phyloP scores from a whole-genome alignment of 1,140 invertebrate species.

The Fragariocoptes setiger region DNA sequence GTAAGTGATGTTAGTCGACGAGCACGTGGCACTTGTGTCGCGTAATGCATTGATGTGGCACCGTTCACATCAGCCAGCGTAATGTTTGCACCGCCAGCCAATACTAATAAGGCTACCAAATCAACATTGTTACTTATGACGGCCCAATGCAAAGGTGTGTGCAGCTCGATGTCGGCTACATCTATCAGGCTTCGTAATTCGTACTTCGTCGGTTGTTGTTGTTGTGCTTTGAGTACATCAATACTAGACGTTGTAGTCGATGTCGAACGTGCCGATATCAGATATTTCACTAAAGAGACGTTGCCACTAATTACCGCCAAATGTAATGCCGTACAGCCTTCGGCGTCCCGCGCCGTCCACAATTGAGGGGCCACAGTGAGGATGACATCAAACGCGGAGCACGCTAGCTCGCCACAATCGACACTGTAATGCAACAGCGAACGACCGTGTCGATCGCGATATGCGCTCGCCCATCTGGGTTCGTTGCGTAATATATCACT shows the following conservation, averaged over 20 bases:
- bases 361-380: too few relatives aligned
- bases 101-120: constrained; percentile 10
- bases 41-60: constrained; percentile 80
- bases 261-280: constrained; percentile 15
- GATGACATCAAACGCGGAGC: too few relatives aligned
- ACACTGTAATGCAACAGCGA: too few relatives aligned
- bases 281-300: constrained; percentile 38
- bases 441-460: too few relatives aligned
- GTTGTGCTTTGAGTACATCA: too few relatives aligned
- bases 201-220: too few relatives aligned
- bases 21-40: constrained; percentile 38
- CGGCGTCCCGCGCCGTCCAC: constrained; percentile 46
- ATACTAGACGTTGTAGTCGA: constrained; percentile 31
- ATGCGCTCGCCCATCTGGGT: too few relatives aligned
- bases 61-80: constrained; percentile 64
- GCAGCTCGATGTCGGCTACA: constrained; percentile 71
- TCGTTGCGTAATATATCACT: too few relatives aligned
- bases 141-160: constrained; percentile 92
- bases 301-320: constrained; percentile 58
- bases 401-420: too few relatives aligned
- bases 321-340: constrained; percentile 72
- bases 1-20: background rate
- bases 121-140: background rate
- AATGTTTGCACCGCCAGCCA: constrained; percentile 56
- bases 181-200: too few relatives aligned